Percentiles rank a stretch among this genome's conserved stretches.
These are phyloP conservation scores for Delphinapterus leucas DNA, from an alignment of 2,113 vertebrate species.

Conservation along the genomic window DNA sequence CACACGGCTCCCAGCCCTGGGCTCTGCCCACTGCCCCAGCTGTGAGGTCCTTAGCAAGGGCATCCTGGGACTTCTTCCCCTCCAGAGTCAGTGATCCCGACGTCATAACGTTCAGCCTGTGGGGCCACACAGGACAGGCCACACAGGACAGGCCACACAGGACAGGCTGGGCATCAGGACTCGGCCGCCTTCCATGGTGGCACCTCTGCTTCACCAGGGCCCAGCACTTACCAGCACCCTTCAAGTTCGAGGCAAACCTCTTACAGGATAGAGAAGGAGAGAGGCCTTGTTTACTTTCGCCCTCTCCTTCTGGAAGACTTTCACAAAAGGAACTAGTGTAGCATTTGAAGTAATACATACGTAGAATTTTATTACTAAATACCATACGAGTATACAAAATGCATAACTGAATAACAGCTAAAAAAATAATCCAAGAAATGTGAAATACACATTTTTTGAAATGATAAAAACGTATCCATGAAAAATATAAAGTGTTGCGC, in stretches of 20 bases:
- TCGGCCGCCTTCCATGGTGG: neutral
- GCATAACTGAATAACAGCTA: conserved; percentile 77
- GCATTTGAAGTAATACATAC: neutral
- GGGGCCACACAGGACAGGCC: neutral
- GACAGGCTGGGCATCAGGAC: neutral
- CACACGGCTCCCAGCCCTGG: neutral
- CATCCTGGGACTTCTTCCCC: neutral
- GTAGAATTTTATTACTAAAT: conserved; percentile 82
- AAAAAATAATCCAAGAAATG: conserved; percentile 82
- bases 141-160: neutral
- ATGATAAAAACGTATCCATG: conserved; percentile 83
- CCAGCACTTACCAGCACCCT: neutral
- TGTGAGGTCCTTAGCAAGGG: neutral
- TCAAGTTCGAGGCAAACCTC: neutral
- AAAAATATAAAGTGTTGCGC: conserved; percentile 82
- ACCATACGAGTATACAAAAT: conserved; percentile 78
- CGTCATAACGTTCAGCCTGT: neutral
- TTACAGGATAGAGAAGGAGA: neutral
- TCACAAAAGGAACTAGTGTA: neutral
- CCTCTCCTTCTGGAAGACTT: neutral
- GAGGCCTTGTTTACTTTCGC: accelerated
- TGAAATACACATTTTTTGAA: conserved; percentile 86
- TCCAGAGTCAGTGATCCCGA: neutral
- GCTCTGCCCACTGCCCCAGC: neutral
- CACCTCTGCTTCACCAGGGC: accelerated